These are phyloP conservation scores for Gobius niger DNA, from an alignment of 2,113 vertebrate genomes.

Conservation along the genomic window DNA sequence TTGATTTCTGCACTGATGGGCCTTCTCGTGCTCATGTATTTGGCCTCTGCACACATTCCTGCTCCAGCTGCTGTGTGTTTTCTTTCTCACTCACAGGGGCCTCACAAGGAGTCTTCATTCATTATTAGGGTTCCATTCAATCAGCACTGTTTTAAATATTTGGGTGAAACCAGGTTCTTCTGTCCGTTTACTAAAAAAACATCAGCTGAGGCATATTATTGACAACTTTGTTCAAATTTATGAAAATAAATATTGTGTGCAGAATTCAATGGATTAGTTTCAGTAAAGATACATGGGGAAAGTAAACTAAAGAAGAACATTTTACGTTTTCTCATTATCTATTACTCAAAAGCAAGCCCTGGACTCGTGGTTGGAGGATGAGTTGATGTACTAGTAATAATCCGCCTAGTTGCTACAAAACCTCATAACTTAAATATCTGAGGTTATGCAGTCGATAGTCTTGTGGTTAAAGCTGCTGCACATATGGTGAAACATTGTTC, in stretches of 20 bases:
- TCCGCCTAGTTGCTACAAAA: too few relatives aligned
- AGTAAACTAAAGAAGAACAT: background rate
- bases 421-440: too few relatives aligned
- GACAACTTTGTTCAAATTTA: too few relatives aligned
- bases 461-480: too few relatives aligned
- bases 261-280: background rate
- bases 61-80: slow-evolving; percentile 75
- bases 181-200: background rate
- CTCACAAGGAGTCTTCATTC: slow-evolving; percentile 48
- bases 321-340: background rate
- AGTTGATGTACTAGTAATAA: too few relatives aligned
- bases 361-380: background rate
- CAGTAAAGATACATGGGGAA: background rate
- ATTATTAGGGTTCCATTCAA: slow-evolving; percentile 38
- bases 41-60: slow-evolving; percentile 54
- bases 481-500: too few relatives aligned
- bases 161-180: slow-evolving; percentile 4
- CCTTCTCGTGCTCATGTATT: slow-evolving; percentile 15
- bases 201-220: background rate
- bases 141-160: slow-evolving; percentile 27
- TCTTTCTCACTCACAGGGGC: slow-evolving; percentile 68
- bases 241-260: background rate
- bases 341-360: background rate
- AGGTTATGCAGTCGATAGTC: too few relatives aligned
- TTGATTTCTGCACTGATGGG: background rate